These are phyloP conservation scores for Sphaerophoria taeniata DNA, from an alignment of 2,888 invertebrate genomes.

Conservation along the genomic window DNA sequence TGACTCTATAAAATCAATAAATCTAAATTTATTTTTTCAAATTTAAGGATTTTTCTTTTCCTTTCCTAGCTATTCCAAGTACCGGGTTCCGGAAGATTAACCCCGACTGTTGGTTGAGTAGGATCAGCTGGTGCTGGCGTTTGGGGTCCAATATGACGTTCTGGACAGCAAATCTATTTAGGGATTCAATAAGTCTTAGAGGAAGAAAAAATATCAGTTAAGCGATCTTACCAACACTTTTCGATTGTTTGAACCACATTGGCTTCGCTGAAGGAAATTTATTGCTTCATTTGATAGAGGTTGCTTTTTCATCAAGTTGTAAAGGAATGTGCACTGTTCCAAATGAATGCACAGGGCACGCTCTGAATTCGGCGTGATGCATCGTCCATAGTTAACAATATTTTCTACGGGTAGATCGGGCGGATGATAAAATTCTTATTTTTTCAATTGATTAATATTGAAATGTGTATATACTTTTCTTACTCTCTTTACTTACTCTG, in stretches of 20 bases:
- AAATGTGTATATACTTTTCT: too few relatives aligned
- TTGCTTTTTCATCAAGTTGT: slow-evolving; percentile 77
- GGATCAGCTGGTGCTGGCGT: slow-evolving; percentile 43
- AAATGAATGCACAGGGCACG: slow-evolving; percentile 79
- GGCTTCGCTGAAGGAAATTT: slow-evolving; percentile 84
- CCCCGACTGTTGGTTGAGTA: slow-evolving; percentile 61
- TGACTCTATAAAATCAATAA: too few relatives aligned
- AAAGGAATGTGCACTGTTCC: slow-evolving; percentile 80
- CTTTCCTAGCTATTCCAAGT: too few relatives aligned
- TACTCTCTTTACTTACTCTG: too few relatives aligned
- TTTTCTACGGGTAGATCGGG: slow-evolving; percentile 44
- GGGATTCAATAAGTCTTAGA: not conserved
- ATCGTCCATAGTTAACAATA: slow-evolving; percentile 79
- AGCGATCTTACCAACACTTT: slow-evolving; percentile 85
- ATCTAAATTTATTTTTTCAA: too few relatives aligned
- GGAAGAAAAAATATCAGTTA: not conserved
- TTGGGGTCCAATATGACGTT: slow-evolving; percentile 76
- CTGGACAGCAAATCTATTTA: slow-evolving; percentile 79
- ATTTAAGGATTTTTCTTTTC: too few relatives aligned
- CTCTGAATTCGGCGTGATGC: slow-evolving; percentile 80
- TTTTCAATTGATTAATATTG: slow-evolving; percentile 25
- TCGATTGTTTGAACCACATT: slow-evolving; percentile 86
- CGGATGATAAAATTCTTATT: slow-evolving; percentile 63
- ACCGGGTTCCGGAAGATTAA: slow-evolving; percentile 82
- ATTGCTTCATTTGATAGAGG: slow-evolving; percentile 78